Evolutionary conservation across 2,113 vertebrate species (phyloP).

Genomic region (Helogale parvula): DNA sequence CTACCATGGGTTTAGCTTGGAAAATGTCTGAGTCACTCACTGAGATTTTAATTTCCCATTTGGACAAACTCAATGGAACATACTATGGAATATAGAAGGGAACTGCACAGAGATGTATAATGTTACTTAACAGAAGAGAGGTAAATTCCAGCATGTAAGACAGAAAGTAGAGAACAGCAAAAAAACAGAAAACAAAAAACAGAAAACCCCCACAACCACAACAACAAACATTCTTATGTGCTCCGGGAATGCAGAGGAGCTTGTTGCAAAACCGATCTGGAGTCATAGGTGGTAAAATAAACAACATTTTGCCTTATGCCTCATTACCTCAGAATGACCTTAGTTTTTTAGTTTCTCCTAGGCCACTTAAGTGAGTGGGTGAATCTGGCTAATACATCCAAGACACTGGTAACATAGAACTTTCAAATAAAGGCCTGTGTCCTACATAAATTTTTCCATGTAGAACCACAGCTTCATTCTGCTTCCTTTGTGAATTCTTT

Average conservation of each 20-base stretch:
- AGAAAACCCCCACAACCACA: too few species aligned
- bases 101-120: neutral
- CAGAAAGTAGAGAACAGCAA: neutral
- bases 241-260: neutral
- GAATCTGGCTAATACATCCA: neutral
- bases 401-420: neutral
- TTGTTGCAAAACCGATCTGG: neutral
- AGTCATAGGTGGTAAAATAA: neutral
- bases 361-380: neutral
- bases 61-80: neutral
- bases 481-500: neutral
- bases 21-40: neutral
- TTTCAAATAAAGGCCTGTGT: constrained; percentile 1
- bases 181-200: neutral
- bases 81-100: neutral
- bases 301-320: neutral
- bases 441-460: neutral
- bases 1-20: neutral
- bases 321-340: neutral
- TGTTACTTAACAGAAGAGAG: neutral
- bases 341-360: neutral
- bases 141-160: neutral
- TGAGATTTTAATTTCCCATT: neutral
- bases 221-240: neutral
- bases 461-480: neutral